Evolutionary conservation across 2,797 vertebrate species (phyloP).

Genomic region (Cyclura pinguis): DNA sequence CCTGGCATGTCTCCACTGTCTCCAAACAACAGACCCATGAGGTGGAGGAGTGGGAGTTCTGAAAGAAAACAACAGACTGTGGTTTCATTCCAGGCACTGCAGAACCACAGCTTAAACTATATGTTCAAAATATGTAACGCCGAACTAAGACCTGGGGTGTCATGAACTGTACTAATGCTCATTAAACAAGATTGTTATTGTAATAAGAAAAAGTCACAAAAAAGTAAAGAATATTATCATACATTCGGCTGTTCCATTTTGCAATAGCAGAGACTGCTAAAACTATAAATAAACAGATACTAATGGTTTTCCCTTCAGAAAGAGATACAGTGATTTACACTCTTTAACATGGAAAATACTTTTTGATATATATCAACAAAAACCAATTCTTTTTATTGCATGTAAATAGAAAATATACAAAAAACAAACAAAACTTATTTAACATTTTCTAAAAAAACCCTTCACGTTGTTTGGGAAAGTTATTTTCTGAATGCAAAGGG

Average conservation of each 20-base stretch:
- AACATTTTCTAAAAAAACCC: neutral
- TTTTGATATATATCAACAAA: no score
- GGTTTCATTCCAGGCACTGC: constrained; percentile 10
- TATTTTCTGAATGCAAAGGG: no score
- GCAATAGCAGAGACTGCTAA: neutral
- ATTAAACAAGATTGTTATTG: neutral
- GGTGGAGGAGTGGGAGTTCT: neutral
- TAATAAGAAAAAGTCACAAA: neutral
- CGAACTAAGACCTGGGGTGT: neutral
- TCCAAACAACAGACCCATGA: constrained; percentile 11
- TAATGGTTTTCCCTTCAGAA: neutral
- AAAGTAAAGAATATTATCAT: neutral
- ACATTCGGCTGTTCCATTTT: neutral
- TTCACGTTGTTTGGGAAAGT: neutral
- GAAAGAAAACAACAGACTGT: constrained; percentile 6
- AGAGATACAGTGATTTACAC: neutral
- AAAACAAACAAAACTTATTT: neutral
- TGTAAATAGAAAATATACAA: neutral
- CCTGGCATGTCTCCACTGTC: neutral
- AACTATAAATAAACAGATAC: neutral
- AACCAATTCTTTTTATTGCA: neutral
- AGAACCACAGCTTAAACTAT: neutral
- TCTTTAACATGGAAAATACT: neutral
- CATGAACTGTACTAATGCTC: neutral
- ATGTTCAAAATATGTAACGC: neutral